Conservation (phyloP, 2,888 invertebrate genomes). For the Ophion ventricosus region DNA sequence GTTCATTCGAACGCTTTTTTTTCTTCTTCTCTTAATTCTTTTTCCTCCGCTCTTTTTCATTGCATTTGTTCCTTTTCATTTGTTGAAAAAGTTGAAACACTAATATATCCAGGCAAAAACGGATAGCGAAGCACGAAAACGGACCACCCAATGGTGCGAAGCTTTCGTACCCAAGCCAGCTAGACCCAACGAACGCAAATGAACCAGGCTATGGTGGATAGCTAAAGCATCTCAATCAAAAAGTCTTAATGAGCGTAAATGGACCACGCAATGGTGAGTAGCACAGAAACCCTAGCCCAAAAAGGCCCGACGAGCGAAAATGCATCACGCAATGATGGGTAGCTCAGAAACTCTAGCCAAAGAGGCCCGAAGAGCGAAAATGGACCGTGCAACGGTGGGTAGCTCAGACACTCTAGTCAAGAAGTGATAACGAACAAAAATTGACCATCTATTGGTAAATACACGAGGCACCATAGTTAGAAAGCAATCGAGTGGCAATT, state of each 20-base stretch:
- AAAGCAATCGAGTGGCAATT: not conserved
- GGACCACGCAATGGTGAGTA: not conserved
- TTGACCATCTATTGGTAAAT: not conserved
- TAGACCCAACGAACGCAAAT: not conserved
- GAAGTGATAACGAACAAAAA: not conserved
- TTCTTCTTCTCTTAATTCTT: not conserved
- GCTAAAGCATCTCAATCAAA: not conserved
- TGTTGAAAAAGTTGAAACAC: not conserved
- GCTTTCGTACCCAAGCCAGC: not conserved
- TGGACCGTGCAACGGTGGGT: no score
- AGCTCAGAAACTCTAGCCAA: not conserved
- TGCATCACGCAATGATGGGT: no score
- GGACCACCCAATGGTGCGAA: not conserved
- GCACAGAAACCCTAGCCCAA: not conserved
- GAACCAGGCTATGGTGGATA: not conserved
- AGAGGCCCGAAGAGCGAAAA: no score
- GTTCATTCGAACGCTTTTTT: conserved; percentile 14
- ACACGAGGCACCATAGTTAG: not conserved
- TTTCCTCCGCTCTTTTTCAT: conserved; percentile 16
- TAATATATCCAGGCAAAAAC: not conserved
- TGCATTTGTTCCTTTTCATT: conserved; percentile 3
- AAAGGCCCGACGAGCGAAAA: no score
- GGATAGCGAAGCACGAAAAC: not conserved
- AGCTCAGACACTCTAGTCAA: no score
- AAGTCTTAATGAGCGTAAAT: not conserved